Base-by-base conservation (phyloP, 2,113 vertebrate genomes). In the Promerops cafer region DNA sequence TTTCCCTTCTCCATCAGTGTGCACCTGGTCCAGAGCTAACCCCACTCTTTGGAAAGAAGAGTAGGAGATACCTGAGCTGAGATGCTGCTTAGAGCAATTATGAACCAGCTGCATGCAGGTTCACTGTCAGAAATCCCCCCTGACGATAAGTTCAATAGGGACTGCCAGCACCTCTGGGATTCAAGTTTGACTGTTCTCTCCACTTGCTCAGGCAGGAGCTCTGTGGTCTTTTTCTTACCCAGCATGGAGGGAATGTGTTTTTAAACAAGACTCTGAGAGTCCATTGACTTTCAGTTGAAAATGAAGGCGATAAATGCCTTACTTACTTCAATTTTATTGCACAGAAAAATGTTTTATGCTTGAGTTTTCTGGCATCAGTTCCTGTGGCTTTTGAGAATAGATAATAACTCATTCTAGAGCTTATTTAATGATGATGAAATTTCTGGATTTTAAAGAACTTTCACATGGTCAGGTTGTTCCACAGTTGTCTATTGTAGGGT, bases 261-360 rank as follows among this genome's bases (percentile, higher is more conserved):
- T 77, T 77, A 72, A 90, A 83, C 13, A 45, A 61, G 21, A 21
- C 60, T 81, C 37, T 56, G 53, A 45, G 54, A 83, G 42, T 75
- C 59, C 45, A 22, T 23, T 84, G 86, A 84, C 72, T 93, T 95
- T 91, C 54, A 78, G 54, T 30, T 82, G 37, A 83, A 79, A 83
- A 47, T 61, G 72, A 89, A 80, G 61, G 49, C 93, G 83, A 92
- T 91, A 88, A 95, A 96, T 94, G 81, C 75, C 45, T 91, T 27
- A 57, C 66, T 89, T 91, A 26, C 77, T 59, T 76, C 63, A 47
- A 68, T 91, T 96, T 94, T 93, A 86, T 74, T 74, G 56, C 71
- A 81, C 47, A 71, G 66, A 63, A 80, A 82, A 88, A 65, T 12
- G 6, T 52, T 94, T 90, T 83, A 65, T 83, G 68, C 69, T 90